Base-by-base conservation (phyloP, 2,797 vertebrate species). In the Botia almorhae region DNA sequence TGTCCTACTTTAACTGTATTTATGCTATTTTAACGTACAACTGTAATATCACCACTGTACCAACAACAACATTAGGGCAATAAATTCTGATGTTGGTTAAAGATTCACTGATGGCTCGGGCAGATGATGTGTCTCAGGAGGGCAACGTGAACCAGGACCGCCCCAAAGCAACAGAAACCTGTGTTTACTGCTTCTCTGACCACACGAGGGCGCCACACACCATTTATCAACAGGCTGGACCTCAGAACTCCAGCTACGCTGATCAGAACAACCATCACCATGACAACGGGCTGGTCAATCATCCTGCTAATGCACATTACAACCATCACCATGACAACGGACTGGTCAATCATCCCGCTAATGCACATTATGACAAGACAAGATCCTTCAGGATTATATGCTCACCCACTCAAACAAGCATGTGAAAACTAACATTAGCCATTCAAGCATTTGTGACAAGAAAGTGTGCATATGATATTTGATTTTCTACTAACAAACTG, bases 171-270 rank as follows among this genome's bases (percentile, higher is more conserved):
- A 93, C 90, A 0, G 93, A 93, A 85, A 94, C 91, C 13, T 93
- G 92, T 7, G 53, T 90, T 39, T 90, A 92, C 76, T 94, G 93
- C 67, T 94, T 93, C 77, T 89, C 91, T 0, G 90, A 92, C 3
- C 86, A 90, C 74, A 82, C 76, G 55, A 16, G 13, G 1, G 58
- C 77, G 0, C 72, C 82, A 0, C 68, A 67, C 74, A 10, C 75
- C 0, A 10, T 82, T 60, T 83, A 85, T 84, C 90, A 90, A 19
- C 89, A 89, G 73, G 80, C 85, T 0, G 73, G 65, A 55, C 70
- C 74, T n/a, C 76, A 78, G 13, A 3, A 43, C 63, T 74, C 65
- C 65, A n/a, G 6, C 23, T 26, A 26, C 12, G 14, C 13, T 26
- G 23, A 17, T 17, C 43, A 74, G 43, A 65, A 13, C 16, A 65